Base-by-base conservation (phyloP, 1,140 invertebrate species). In the Cotesia typhae region DNA sequence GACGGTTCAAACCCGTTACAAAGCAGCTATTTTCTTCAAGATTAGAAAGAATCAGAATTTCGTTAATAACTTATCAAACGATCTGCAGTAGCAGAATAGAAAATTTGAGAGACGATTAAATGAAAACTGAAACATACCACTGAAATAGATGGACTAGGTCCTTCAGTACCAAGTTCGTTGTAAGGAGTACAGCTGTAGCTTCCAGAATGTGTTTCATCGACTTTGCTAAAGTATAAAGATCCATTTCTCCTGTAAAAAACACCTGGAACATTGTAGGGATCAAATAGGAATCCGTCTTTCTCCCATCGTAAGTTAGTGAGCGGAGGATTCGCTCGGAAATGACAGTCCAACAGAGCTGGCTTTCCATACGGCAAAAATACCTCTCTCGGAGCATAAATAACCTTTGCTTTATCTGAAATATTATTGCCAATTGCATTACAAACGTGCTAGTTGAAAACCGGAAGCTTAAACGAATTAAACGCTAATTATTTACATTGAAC, bases 281-380 rank as follows among this genome's bases (percentile, higher is more conserved):
- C 95, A 81, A 96, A 96, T 0, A 96, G 90, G 78, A 96, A 94
- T 17, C 94, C 95, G 83, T 97, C 95, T 84, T 97, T 96, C 81
- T 95, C 95, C 97, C 97, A 98, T 64, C 94, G 91, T 20, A 98
- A 88, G 82, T 96, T 95, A n/a, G 94, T 95, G 67, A 98, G 87
- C 2, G 95, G 94, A 14, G 97, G 97, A 88, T 98, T 98, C 0
- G 96, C 94, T 77, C 95, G 91, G 77, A 97, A 96, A 80, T 96
- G 94, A 83, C 97, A 98, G 83, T 96, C 94, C 52, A 98, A 89
- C 52, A 96, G 91, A 12, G 95, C 95, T n/a, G 93, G 91, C 78
- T 95, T 92, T n/a, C 96, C 95, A 75, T 92, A 92, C 0, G 96
- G 94, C 70, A 98, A 90, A 80, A 93, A 95, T 37, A 97, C 91